Evolutionary conservation across 2,888 invertebrate genomes (phyloP), one percentile per base, ranked within the genome.

Genomic region (Ochropleura plecta): DNA sequence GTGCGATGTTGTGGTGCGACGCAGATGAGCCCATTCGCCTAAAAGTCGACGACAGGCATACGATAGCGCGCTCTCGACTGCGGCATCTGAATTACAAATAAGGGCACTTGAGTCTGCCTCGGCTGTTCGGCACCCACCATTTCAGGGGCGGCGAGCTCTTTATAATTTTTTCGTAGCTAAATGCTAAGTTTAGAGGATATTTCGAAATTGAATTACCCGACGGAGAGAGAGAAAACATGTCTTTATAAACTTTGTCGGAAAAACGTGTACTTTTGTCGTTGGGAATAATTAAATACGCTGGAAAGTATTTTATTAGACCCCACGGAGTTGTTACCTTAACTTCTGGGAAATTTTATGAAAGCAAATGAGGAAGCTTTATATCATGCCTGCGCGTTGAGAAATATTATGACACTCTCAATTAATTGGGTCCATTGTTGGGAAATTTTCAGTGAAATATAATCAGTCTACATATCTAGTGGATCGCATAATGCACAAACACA

Each of bases 81-180:
- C 82, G 87, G 84, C 88, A 91, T 92, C 89, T 91, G 91, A 92
- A 91, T 92, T 85, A 90, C 91, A 92, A 91, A 92, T 92, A 88
- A 89, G 89, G 82, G 78, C 65, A 85, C 86, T 88, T 75, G 71
- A 82, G 68, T 79, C 71, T 78, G 78, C 68, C 70, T 78, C 78
- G 72, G 72, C 80, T 77, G 66, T 69, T 78, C 78, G 72, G 72
- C 80, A 78, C 79, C 76, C 79, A 79, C 81, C 79, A 83, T 86
- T 84, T 86, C 67, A 79, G 76, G 55, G 67, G 59, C 67, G 62
- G 30, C 63, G 68, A 69, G 79, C 72, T 84, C 83, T 86, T 78
- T 66, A 86, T 82, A 83, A 79, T 85, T 87, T 86, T 80, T 70
- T 75, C 69, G 73, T 81, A 78, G 67, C 81, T 77, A 85, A 86